Evolutionary conservation across 2,113 vertebrate genomes (phyloP), one percentile per base, ranked within the genome.

Genomic region (Drymodes brunneopygia): DNA sequence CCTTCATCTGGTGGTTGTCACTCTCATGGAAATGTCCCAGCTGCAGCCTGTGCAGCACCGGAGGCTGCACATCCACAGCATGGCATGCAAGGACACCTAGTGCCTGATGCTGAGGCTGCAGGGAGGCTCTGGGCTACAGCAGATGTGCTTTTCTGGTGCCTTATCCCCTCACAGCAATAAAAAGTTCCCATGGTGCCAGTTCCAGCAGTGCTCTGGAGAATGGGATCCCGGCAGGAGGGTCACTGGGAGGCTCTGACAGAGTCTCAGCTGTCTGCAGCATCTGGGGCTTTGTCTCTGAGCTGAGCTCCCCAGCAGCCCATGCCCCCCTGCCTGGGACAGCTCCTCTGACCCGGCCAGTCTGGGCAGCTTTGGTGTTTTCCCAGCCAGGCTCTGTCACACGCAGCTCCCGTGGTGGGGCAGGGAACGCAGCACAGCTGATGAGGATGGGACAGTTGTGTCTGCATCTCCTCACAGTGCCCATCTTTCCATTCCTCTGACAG

Each of bases 341-440:
- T 65, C 19, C 54, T 23, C 33, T 25, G 20, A 19, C 4, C 36
- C 13, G 2, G 3, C 38, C 67, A 22, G 5, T 2, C 6, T 15
- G 40, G 64, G 40, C 47, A 75, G 38, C 45, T 73, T 15, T 7
- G 66, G 70, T 1, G 1, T 7, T 65, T 60, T 17, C 20, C 18
- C 69, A 54, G 61, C 7, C 1, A 1, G 44, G 23, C 13, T 36
- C 13, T 3, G 7, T 2, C 25, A 19, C 16, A 0, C 58, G 4
- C 1, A 0, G 48, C 31, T 61, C 45, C 11, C 5, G 1, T 9
- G 13, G 44, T 1, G 7, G 31, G 0, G 14, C 45, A 33, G n/a
- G 25, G 23, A 29, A 7, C 0, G 0, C 53, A 51, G 33, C 51
- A 36, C 0, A 0, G 48, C 57, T 29, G 45, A 3, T 5, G 28